Evolutionary conservation across 1,140 invertebrate genomes (phyloP).

Genomic region (Pseudomyrmex pallidus): DNA sequence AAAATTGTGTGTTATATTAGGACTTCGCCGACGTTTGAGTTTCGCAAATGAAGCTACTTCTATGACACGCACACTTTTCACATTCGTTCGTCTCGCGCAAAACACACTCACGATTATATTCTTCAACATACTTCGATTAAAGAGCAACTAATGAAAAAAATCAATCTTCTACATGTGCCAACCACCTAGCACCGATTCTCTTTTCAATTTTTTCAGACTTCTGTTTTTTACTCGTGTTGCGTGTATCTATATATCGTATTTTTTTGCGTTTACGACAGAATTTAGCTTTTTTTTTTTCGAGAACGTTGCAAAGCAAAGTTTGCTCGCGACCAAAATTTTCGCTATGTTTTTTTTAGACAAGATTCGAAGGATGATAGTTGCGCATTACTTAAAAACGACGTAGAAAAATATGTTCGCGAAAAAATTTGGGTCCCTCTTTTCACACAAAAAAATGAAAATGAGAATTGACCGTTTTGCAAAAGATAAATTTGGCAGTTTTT

Average conservation of each 20-base stretch:
- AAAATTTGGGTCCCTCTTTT: constrained; percentile 63
- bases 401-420: constrained; percentile 66
- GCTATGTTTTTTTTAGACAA: too few relatives aligned
- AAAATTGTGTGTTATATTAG: neutral
- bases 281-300: too few relatives aligned
- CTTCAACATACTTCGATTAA: too few relatives aligned
- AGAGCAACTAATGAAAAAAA: too few relatives aligned
- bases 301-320: neutral
- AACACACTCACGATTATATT: too few relatives aligned
- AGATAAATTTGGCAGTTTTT: constrained; percentile 52
- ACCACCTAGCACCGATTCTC: too few relatives aligned
- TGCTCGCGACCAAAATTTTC: too few relatives aligned
- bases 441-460: constrained; percentile 18
- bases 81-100: neutral
- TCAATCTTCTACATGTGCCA: too few relatives aligned
- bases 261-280: too few relatives aligned
- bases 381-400: constrained; percentile 44
- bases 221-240: too few relatives aligned
- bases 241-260: too few relatives aligned
- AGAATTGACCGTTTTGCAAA: constrained; percentile 1
- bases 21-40: neutral
- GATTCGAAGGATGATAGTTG: neutral
- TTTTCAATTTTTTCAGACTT: too few relatives aligned
- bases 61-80: neutral
- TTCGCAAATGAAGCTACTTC: neutral